Base-by-base conservation (phyloP, 1,140 invertebrate species). In the Caerostris darwini region DNA sequence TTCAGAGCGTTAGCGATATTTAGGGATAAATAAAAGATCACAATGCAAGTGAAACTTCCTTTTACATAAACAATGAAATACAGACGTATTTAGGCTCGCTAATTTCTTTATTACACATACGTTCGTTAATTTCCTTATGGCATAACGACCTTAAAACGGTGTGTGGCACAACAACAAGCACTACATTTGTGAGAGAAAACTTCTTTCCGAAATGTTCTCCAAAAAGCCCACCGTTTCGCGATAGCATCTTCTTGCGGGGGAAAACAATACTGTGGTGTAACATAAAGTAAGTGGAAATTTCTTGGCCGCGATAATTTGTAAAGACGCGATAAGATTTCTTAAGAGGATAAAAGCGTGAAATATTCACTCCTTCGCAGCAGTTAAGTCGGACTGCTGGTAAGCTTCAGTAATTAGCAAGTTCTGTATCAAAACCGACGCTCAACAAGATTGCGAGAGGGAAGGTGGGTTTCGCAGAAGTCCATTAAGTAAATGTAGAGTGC, bases 281-380 rank as follows among this genome's bases (percentile, higher is more conserved):
- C 61, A 81, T 14, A 12, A 81, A 81, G 19, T 50, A 81, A 50
- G 1, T 81, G 71, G 71, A 17, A 34, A 17, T 17, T 50, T 81
- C 56, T 57, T 57, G 17, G 53, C 53, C 8, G 7, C 17, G 82
- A 85, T 58, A 58, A 85, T 85, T 58, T 85, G 8, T 6, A 34
- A n/a, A 7, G 14, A 17, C 14, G 17, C 54, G 56, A 85, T 57
- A 85, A 57, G 82, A n/a, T 56, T 57, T 12, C 14, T 19, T 57
- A 85, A 85, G 56, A 85, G 53, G 56, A 85, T 57, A 58, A 85
- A 58, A 53, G 56, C 14, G 56, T 19, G 17, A n/a, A 85, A 85
- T 85, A 85, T 56, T 85, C 53, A 85, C 56, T n/a, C 82, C 8
- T 53, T 17, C 61, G 17, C 3, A 3, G 17, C 14, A 7, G 14